phyloP scores from a whole-genome alignment of 1,140 invertebrate species.

The Periplaneta americana region DNA sequence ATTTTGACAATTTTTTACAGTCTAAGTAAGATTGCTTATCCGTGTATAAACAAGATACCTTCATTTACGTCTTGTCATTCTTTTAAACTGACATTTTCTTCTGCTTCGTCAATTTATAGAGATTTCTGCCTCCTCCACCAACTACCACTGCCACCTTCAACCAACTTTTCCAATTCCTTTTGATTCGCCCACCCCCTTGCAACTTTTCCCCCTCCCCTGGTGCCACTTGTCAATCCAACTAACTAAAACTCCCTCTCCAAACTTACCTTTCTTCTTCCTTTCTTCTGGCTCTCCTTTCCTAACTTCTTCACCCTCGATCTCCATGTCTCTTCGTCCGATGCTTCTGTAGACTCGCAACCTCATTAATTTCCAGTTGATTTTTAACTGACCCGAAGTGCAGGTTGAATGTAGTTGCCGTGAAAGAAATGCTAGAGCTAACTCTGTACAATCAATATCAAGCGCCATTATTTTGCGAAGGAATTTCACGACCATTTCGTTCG shows the following conservation, averaged over 20 bases:
- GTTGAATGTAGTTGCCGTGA: background rate
- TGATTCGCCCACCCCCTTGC: background rate
- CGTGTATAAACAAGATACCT: too few species aligned
- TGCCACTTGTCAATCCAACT: conserved; percentile 16
- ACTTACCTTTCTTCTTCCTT: background rate
- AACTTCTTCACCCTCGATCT: background rate
- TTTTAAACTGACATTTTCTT: background rate
- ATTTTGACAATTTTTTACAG: too few species aligned
- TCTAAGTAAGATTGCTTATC: too few species aligned
- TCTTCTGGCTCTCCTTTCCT: background rate
- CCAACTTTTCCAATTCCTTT: conserved; percentile 13
- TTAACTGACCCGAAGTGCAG: too few species aligned
- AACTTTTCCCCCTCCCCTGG: background rate
- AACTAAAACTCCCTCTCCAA: conserved; percentile 11
- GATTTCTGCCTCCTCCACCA: background rate
- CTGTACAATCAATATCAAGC: background rate
- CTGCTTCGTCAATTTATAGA: background rate
- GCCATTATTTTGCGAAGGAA: background rate
- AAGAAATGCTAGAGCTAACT: background rate
- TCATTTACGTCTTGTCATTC: too few species aligned
- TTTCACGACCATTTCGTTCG: background rate
- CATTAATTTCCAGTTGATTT: background rate
- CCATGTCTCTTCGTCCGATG: background rate
- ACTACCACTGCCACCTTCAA: background rate
- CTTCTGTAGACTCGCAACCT: background rate